Conservation (phyloP, 2,888 invertebrate species). For the Troides oblongomaculatus region DNA sequence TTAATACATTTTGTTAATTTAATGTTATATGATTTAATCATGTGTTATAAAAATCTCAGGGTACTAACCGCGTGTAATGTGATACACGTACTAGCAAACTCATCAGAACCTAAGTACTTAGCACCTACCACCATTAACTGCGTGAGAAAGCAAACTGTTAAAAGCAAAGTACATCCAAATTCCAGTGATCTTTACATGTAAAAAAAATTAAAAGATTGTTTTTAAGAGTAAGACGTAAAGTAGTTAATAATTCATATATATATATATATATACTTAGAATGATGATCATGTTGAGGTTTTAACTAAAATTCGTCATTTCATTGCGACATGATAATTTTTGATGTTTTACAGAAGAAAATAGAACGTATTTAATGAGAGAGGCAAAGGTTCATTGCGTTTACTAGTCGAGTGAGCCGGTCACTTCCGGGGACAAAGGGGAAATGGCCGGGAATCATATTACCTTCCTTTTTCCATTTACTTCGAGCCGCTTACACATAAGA, state of each 20-base stretch:
- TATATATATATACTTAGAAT: too few species aligned
- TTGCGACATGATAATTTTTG: background rate
- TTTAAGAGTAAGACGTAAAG: too few species aligned
- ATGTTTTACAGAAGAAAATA: constrained; percentile 34
- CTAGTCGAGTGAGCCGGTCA: constrained; percentile 63
- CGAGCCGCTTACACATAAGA: background rate
- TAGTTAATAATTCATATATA: too few species aligned
- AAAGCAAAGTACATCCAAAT: background rate
- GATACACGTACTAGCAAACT: constrained; percentile 37
- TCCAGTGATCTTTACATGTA: too few species aligned
- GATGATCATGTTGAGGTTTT: background rate
- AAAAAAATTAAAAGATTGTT: too few species aligned
- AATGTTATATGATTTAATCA: too few species aligned
- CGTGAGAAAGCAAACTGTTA: constrained; percentile 45
- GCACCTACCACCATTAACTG: constrained; percentile 34
- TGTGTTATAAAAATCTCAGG: background rate
- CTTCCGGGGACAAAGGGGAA: constrained; percentile 62
- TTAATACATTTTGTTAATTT: too few species aligned
- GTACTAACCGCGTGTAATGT: constrained; percentile 27
- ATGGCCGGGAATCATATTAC: constrained; percentile 62
- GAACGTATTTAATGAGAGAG: constrained; percentile 39
- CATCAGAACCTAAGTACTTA: constrained; percentile 38
- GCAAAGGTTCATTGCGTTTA: constrained; percentile 61
- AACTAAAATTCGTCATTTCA: background rate
- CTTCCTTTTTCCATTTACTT: constrained; percentile 34